A percentile compares a stretch with the other conserved stretches of the same genome.
phyloP scores from a whole-genome alignment of 2,797 vertebrate genomes.

The Spinus olivaceus region DNA sequence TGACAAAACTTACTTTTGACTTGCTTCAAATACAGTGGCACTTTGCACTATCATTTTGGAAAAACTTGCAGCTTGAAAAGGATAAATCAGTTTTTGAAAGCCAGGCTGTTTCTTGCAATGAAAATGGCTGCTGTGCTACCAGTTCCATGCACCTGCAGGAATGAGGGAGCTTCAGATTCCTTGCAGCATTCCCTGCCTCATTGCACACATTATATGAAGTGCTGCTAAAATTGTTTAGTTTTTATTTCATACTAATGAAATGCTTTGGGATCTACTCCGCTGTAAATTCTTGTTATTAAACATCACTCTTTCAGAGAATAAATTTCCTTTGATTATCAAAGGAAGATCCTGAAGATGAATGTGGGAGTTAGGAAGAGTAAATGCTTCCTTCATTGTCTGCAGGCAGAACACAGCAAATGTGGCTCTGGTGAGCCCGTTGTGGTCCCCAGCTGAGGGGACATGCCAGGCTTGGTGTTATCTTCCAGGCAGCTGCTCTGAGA shows the following conservation, averaged over 20 bases:
- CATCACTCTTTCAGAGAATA: neutral
- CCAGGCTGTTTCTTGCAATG: neutral
- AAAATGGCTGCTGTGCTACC: neutral
- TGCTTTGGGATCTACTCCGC: neutral
- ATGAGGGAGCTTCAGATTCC: neutral
- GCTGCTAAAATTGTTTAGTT: neutral
- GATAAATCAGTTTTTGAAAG: neutral
- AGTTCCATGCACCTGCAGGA: neutral
- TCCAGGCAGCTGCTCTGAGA: neutral
- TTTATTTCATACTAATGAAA: neutral
- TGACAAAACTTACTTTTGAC: neutral
- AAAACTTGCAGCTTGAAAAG: neutral
- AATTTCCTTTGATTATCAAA: neutral
- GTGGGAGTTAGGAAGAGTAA: no score
- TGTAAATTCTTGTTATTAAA: neutral
- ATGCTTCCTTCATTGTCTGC: neutral
- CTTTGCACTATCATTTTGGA: neutral
- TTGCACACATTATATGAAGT: neutral
- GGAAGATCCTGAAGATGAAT: neutral
- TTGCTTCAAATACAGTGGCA: neutral
- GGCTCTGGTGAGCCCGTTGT: rapidly evolving
- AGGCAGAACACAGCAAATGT: rapidly evolving
- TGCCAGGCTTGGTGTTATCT: neutral
- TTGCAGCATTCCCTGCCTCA: neutral
- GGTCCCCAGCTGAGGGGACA: neutral